phyloP scores from a whole-genome alignment of 2,797 vertebrate genomes.

The Meriones psammophilus region DNA sequence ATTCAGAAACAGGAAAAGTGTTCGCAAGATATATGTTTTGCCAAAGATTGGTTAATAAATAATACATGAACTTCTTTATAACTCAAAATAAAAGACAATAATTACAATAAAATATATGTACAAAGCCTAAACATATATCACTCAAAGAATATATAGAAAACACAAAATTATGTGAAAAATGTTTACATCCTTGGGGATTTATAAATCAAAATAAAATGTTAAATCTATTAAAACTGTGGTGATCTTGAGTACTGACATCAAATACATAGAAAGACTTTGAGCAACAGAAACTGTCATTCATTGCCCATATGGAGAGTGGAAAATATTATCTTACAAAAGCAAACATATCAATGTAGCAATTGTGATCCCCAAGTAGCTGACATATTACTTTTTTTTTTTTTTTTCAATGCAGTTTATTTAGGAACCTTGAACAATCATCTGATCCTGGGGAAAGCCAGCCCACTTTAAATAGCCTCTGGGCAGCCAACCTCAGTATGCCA shows the following conservation, averaged over 20 bases:
- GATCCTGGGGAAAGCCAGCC: too few species aligned
- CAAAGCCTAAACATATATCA: not conserved
- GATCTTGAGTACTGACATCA: not conserved
- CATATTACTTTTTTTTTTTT: too few species aligned
- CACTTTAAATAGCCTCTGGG: too few species aligned
- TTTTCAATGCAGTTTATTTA: too few species aligned
- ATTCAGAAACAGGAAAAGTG: not conserved
- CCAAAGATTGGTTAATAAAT: not conserved
- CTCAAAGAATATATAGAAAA: not conserved
- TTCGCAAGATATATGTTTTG: not conserved
- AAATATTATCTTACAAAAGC: not conserved
- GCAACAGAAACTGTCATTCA: not conserved
- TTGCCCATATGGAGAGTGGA: not conserved
- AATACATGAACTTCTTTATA: not conserved
- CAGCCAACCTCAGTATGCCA: too few species aligned
- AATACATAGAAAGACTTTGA: not conserved
- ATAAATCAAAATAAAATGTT: not conserved
- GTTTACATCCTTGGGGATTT: not conserved
- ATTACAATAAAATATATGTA: not conserved
- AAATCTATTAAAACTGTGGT: not conserved
- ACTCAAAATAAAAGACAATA: not conserved
- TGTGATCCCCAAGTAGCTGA: not conserved
- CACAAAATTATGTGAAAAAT: not conserved
- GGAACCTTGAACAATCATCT: too few species aligned
- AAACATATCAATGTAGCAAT: not conserved